These are phyloP conservation scores for Verasper variegatus DNA, from an alignment of 2,113 vertebrate genomes.

Conservation along the genomic window DNA sequence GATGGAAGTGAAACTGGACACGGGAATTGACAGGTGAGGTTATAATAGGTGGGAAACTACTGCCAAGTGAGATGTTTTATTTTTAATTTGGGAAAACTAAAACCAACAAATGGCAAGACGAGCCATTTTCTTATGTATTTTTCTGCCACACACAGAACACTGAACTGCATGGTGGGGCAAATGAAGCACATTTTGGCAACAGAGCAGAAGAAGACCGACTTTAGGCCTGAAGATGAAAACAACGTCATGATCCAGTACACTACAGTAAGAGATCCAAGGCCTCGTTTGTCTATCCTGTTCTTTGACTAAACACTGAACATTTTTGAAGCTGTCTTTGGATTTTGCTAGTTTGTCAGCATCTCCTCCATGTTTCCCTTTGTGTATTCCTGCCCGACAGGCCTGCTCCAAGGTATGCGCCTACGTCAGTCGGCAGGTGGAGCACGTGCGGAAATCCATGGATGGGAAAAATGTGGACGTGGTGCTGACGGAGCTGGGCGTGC, in stretches of 20 bases:
- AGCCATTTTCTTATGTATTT: not conserved
- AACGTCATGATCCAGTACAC: slow-evolving; percentile 98
- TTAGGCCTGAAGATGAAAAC: slow-evolving; percentile 98
- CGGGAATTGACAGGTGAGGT: slow-evolving; percentile 95
- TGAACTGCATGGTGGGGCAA: slow-evolving; percentile 98
- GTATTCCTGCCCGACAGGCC: slow-evolving; percentile 81
- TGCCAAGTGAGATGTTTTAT: slow-evolving; percentile 1
- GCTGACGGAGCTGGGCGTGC: slow-evolving; percentile 94
- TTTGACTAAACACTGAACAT: not conserved
- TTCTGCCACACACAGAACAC: slow-evolving; percentile 84
- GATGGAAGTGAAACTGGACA: slow-evolving; percentile 99
- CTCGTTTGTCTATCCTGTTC: not conserved
- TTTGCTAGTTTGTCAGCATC: not conserved
- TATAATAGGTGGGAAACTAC: not conserved
- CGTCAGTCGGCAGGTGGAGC: slow-evolving; percentile 95
- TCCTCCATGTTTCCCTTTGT: not conserved
- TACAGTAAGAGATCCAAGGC: slow-evolving; percentile 83
- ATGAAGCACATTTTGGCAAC: slow-evolving; percentile 97
- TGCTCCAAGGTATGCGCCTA: slow-evolving; percentile 96
- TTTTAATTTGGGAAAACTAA: not conserved
- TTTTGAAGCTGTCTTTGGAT: not conserved
- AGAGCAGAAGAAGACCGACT: slow-evolving; percentile 99
- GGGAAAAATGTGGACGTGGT: slow-evolving; percentile 99
- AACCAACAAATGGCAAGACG: not conserved
- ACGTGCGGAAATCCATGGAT: slow-evolving; percentile 96